Evolutionary conservation across 2,888 invertebrate species (phyloP), one percentile per base, ranked within the genome.

Genomic region (Heliothis peltigera): DNA sequence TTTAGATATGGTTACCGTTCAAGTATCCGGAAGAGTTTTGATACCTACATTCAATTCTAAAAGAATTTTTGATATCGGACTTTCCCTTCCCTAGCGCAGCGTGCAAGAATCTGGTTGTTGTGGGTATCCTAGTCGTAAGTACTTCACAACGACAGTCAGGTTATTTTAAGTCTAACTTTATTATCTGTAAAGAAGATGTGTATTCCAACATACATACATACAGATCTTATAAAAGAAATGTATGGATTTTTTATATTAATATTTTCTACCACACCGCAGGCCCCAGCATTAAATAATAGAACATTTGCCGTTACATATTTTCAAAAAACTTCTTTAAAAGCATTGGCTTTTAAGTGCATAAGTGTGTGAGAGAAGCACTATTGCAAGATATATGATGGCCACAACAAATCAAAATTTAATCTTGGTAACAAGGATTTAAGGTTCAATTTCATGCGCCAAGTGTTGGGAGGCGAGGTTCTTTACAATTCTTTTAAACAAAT

Each of bases 401-500:
- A 42, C 48, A 18, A 49, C 28, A 54, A 68, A 58, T 61, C 17
- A 54, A 68, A 72, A 59, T 77, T 75, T 57, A 70, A 69, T 76
- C 75, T 61, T 82, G 63, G 32, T 1, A 0, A 32, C 18, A 15
- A 21, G 44, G 12, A 58, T 53, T 64, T 79, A 84, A 54, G 65
- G 77, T 69, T 61, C 32, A 64, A 63, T 79, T 70, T 83, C n/a
- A 39, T n/a, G 7, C 63, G 53, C 4, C 19, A 4, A 42, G 32
- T 54, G 32, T 63, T 69, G 54, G 49, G 53, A 51, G 75, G 68
- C 72, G 73, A 74, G 81, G 80, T 83, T 83, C 83, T 84, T 82
- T 81, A 83, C 82, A 81, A 83, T 84, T 85, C 86, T 86, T 84
- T 83, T 82, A 85, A 87, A 86, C 86, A 87, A 87, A 88, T 87